Base-by-base conservation (phyloP, 2,797 vertebrate genomes). In the Tapirus indicus region DNA sequence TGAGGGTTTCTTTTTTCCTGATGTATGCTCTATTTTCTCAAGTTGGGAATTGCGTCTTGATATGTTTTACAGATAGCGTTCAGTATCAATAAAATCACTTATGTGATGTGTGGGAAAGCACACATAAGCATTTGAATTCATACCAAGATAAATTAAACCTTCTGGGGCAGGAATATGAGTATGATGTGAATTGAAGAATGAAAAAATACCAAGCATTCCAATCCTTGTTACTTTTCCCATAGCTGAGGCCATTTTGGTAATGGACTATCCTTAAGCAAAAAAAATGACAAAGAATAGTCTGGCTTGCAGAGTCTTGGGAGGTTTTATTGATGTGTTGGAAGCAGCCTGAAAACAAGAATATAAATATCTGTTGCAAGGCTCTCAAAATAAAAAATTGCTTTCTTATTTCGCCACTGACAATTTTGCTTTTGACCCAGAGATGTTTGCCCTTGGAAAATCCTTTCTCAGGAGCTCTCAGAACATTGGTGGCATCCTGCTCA, bases 401-500 rank as follows among this genome's bases (percentile, higher is more conserved):
- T 64, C 17, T 80, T 66, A 41, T 29, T 44, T 56, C 47, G 23
- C 6, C 32, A 8, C 32, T 80, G 41, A 54, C 12, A 66, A 4
- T 86, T 94, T 94, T 92, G 64, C 27, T 93, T 82, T 92, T 91
- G 44, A 56, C 16, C 13, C 1, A 25, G 23, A 93, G 49, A 35
- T 79, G 16, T 60, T 41, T n/a, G 25, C 7, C n/a, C 12, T 75
- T 90, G 29, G 8, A 44, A 54, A 6, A 64, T 17, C 14, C 49
- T 74, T 88, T 80, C 27, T 82, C n/a, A 78, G 56, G 7, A 71
- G 2, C 12, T 72, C 5, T n/a, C 32, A 56, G 25, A 66, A 54
- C 6, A 64, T 0, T 58, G 25, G 25, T 56, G 35, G 25, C n/a
- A 2, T 4, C 25, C 35, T 85, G 17, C 68, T 80, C 49, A 80